These are phyloP conservation scores for Megastigmus dorsalis DNA, from an alignment of 2,888 invertebrate species.

Conservation along the genomic window DNA sequence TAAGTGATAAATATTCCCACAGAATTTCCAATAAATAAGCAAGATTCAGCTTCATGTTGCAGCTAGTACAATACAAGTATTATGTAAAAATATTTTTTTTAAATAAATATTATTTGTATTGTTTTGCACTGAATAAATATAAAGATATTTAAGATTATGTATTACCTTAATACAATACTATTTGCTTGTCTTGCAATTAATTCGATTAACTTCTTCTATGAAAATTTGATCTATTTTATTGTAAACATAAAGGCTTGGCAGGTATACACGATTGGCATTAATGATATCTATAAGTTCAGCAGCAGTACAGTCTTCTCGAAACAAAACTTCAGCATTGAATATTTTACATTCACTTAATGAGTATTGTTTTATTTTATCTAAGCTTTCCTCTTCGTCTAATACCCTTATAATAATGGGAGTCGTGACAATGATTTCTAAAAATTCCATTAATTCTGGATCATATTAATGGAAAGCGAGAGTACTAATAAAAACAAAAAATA, in stretches of 20 bases:
- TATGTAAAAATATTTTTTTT: not conserved
- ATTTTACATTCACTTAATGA: slow-evolving; percentile 99
- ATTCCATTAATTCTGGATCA: too few relatives aligned
- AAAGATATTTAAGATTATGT: slow-evolving; percentile 18
- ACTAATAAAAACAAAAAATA: too few relatives aligned
- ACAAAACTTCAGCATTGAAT: slow-evolving; percentile 94
- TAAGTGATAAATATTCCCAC: slow-evolving; percentile 95
- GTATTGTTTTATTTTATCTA: too few relatives aligned
- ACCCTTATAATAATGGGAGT: too few relatives aligned
- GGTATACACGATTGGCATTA: slow-evolving; percentile 90
- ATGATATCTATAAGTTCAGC: slow-evolving; percentile 99
- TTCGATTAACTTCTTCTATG: slow-evolving; percentile 97
- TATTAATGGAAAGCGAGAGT: too few relatives aligned
- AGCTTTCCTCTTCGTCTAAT: too few relatives aligned
- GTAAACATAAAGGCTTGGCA: slow-evolving; percentile 98
- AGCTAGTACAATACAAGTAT: slow-evolving; percentile 79
- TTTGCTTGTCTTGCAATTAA: slow-evolving; percentile 91
- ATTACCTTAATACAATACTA: slow-evolving; percentile 93
- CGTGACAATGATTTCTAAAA: too few relatives aligned
- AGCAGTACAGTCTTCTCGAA: slow-evolving; percentile 95
- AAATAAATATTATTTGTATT: not conserved
- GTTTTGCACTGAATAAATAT: not conserved
- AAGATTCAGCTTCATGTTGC: slow-evolving; percentile 98
- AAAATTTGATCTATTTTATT: slow-evolving; percentile 99
- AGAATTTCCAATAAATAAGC: slow-evolving; percentile 93